These are phyloP conservation scores for Eurytoma californica DNA, from an alignment of 2,888 invertebrate species.

Conservation along the genomic window DNA sequence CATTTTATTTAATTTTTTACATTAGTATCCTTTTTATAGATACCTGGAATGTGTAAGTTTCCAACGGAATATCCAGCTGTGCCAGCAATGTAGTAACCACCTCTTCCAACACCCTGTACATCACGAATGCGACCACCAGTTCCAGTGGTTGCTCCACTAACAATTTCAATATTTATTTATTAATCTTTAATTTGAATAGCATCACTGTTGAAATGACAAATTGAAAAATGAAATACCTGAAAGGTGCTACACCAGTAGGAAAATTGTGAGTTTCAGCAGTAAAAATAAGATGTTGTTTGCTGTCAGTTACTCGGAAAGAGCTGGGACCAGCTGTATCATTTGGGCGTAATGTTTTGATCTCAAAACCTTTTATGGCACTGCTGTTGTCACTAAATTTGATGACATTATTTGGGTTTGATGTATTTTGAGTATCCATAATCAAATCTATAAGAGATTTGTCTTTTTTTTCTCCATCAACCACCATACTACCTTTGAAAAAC, in stretches of 20 bases:
- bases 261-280: conserved; percentile 99
- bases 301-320: conserved; percentile 76
- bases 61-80: conserved; percentile 98
- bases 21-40: background rate
- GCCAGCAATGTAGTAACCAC: conserved; percentile 95
- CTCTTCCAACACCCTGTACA: conserved; percentile 95
- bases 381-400: conserved; percentile 99
- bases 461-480: conserved; percentile 87
- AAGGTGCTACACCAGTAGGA: conserved; percentile 97
- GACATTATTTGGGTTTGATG: conserved; percentile 93
- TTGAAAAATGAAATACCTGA: conserved; percentile 76
- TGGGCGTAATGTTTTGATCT: conserved; percentile 83
- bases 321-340: conserved; percentile 81
- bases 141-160: conserved; percentile 97
- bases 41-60: conserved; percentile 91
- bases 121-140: conserved; percentile 97
- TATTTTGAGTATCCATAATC: conserved; percentile 92
- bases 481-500: conserved; percentile 94
- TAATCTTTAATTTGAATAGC: background rate
- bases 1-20: background rate
- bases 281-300: conserved; percentile 92
- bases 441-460: conserved; percentile 92
- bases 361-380: conserved; percentile 92
- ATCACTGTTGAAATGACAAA: background rate
- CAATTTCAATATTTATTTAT: background rate